These are phyloP conservation scores for Anadara kagoshimensis DNA, from an alignment of 1,140 invertebrate species.

Conservation along the genomic window DNA sequence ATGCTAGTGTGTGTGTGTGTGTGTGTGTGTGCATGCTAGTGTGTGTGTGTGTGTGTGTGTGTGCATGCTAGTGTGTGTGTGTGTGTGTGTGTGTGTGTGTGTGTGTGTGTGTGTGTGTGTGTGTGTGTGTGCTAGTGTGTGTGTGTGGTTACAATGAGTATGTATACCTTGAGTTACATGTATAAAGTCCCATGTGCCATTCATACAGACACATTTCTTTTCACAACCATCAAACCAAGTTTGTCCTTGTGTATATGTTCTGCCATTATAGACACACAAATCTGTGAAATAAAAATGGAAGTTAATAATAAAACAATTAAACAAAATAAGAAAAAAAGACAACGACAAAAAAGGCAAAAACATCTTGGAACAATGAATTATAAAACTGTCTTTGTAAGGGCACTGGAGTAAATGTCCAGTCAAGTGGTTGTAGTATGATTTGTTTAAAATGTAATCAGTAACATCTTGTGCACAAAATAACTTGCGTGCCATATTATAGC, in stretches of 20 bases:
- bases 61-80: not conserved
- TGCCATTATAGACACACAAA: slow-evolving; percentile 46
- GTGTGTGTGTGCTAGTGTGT: slow-evolving; percentile 40
- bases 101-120: slow-evolving; percentile 46
- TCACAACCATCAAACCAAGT: slow-evolving; percentile 51
- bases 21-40: too few species aligned
- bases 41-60: too few species aligned
- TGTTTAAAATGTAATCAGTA: too few species aligned
- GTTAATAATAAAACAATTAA: not conserved
- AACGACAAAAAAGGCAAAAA: not conserved
- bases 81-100: too few species aligned
- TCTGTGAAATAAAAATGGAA: slow-evolving; percentile 31
- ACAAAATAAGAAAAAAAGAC: not conserved
- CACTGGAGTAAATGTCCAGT: too few species aligned
- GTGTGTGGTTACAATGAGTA: slow-evolving; percentile 21
- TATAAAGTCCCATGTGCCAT: slow-evolving; percentile 48
- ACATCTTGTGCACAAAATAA: too few species aligned
- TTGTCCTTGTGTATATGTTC: slow-evolving; percentile 44
- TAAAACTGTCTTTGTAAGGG: too few species aligned
- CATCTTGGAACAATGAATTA: not conserved
- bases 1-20: too few species aligned
- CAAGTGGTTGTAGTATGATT: too few species aligned
- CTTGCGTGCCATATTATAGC: too few species aligned
- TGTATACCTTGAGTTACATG: slow-evolving; percentile 43
- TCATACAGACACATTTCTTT: slow-evolving; percentile 47